Conservation (phyloP, 2,113 vertebrate genomes). For the Phylloscopus whistleri region DNA sequence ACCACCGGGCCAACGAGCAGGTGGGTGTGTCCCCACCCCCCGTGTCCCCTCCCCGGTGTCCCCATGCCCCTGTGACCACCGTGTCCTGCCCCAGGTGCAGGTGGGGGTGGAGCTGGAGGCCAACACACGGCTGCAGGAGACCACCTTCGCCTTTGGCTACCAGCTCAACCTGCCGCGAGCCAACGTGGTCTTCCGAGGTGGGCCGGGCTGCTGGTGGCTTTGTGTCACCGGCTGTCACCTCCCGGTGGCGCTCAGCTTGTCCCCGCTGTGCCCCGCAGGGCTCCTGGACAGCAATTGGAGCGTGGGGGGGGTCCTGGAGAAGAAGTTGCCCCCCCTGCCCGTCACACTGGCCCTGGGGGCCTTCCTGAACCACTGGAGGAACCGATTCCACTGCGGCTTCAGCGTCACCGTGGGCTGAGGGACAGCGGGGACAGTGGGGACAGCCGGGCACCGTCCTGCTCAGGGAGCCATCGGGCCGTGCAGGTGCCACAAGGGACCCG, state of each 20-base stretch:
- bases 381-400: conserved; percentile 92
- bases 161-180: conserved; percentile 90
- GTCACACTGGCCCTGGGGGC: conserved; percentile 92
- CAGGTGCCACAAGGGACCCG: not conserved
- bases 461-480: not conserved
- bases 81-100: conserved; percentile 78
- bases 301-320: conserved; percentile 91
- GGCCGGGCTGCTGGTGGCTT: accelerated
- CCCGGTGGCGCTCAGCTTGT: accelerated
- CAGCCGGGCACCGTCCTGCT: not conserved
- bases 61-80: accelerated
- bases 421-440: not conserved
- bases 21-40: conserved; percentile 42
- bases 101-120: conserved; percentile 97
- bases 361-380: conserved; percentile 92
- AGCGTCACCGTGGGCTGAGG: conserved; percentile 88
- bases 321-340: conserved; percentile 88
- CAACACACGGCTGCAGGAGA: conserved; percentile 92
- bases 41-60: not conserved
- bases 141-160: conserved; percentile 92
- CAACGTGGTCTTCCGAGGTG: conserved; percentile 92
- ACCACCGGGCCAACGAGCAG: conserved; percentile 93
- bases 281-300: conserved; percentile 94
- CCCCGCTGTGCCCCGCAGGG: conserved; percentile 62
- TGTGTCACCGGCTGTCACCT: accelerated